These are phyloP conservation scores for Ceratosolen solmsi DNA, from an alignment of 1,140 invertebrate genomes.

Conservation along the genomic window DNA sequence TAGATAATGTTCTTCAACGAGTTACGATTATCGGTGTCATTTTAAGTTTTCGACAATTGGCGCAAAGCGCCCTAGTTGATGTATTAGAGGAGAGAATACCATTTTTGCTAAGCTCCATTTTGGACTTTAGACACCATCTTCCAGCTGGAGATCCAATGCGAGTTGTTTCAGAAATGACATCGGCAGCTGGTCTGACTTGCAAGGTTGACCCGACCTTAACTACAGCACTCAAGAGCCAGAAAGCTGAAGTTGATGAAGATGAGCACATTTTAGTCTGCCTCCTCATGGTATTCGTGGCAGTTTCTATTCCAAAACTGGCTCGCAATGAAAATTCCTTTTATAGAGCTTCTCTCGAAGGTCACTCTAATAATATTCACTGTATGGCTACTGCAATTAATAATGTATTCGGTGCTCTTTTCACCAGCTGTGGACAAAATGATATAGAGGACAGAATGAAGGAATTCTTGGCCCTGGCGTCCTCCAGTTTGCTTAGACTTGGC, in stretches of 20 bases:
- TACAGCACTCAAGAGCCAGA: slow-evolving; percentile 88
- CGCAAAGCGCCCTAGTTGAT: slow-evolving; percentile 94
- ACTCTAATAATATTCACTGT: slow-evolving; percentile 98
- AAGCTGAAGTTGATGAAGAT: slow-evolving; percentile 88
- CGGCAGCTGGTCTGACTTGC: slow-evolving; percentile 92
- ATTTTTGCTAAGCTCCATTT: slow-evolving; percentile 95
- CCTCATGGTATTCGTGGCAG: slow-evolving; percentile 98
- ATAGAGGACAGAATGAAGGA: slow-evolving; percentile 99
- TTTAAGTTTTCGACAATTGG: slow-evolving; percentile 92
- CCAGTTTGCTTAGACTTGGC: slow-evolving; percentile 92
- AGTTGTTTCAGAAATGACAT: slow-evolving; percentile 96
- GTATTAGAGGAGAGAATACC: slow-evolving; percentile 96
- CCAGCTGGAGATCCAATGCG: slow-evolving; percentile 93
- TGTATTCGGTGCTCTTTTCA: slow-evolving; percentile 97
- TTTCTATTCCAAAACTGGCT: slow-evolving; percentile 97
- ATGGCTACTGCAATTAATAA: slow-evolving; percentile 97
- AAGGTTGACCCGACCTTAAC: slow-evolving; percentile 96
- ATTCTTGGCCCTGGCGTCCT: slow-evolving; percentile 96
- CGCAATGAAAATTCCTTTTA: slow-evolving; percentile 91
- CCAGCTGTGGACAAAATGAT: slow-evolving; percentile 94
- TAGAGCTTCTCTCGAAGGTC: slow-evolving; percentile 92
- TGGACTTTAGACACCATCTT: slow-evolving; percentile 94
- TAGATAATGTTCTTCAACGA: slow-evolving; percentile 94
- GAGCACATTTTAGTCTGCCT: slow-evolving; percentile 96
- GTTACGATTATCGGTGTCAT: slow-evolving; percentile 99